Evolutionary conservation across 2,113 vertebrate species (phyloP).

Genomic region (Pristiophorus japonicus): DNA sequence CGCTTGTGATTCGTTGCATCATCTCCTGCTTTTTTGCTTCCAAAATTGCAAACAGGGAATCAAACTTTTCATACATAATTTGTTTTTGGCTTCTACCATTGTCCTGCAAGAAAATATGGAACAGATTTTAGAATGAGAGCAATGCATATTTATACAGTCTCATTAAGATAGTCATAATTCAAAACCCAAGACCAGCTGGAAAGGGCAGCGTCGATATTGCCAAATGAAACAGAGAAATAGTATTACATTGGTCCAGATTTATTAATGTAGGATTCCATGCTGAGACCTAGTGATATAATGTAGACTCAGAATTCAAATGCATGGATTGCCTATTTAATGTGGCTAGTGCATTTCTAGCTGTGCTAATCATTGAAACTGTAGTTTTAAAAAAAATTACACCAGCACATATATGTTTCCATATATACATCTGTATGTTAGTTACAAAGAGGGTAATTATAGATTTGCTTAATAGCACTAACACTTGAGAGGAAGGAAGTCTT

Average conservation of each 20-base stretch:
- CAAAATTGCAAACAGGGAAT: constrained; percentile 53
- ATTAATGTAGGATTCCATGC: no score
- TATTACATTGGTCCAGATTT: background rate
- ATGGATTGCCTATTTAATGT: background rate
- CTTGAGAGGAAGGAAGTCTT: background rate
- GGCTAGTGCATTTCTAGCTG: background rate
- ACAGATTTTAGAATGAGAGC: background rate
- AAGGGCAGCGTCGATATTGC: background rate
- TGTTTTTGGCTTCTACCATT: constrained; percentile 58
- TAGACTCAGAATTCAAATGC: background rate
- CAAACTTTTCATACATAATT: constrained; percentile 57
- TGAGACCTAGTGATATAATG: background rate
- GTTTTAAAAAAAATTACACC: no score
- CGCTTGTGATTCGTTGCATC: constrained; percentile 54
- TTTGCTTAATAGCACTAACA: background rate
- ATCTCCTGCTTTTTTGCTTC: constrained; percentile 59
- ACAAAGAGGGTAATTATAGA: background rate
- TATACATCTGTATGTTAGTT: background rate
- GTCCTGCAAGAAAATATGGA: constrained; percentile 48
- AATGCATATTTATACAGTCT: background rate
- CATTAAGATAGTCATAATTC: background rate
- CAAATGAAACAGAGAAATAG: background rate
- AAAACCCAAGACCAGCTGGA: background rate
- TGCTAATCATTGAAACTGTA: background rate
- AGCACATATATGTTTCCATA: background rate